Conservation (phyloP, 2,113 vertebrate genomes). For the Macaca mulatta region DNA sequence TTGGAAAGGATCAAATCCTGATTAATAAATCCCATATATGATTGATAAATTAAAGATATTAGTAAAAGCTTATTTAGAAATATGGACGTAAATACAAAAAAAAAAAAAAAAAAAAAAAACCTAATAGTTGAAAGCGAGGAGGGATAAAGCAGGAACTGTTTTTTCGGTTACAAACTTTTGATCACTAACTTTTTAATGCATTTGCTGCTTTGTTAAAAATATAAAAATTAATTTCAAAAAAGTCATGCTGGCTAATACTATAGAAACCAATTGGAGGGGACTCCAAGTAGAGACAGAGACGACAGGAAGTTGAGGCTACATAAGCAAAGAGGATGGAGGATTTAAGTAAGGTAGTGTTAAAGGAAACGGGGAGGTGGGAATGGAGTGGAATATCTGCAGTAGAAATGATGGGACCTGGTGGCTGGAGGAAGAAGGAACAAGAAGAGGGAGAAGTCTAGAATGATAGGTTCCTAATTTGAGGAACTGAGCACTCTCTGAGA, state of each 20-base stretch:
- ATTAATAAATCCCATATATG: neutral
- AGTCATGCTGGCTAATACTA: neutral
- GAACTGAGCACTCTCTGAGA: neutral
- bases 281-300: neutral
- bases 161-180: neutral
- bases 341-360: neutral
- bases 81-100: neutral
- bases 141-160: neutral
- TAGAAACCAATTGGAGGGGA: neutral
- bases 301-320: neutral
- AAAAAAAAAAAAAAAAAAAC: neutral
- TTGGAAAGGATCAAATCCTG: neutral
- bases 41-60: neutral
- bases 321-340: neutral
- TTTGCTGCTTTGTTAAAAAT: neutral
- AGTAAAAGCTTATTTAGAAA: neutral
- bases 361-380: too few relatives aligned
- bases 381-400: neutral
- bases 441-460: neutral
- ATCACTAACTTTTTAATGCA: neutral
- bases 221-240: neutral
- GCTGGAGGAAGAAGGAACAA: neutral
- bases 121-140: neutral
- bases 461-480: neutral
- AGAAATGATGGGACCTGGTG: neutral